Conservation (phyloP, 92 coral and sea anemone species). For the Chrysogorgia sp. region DNA sequence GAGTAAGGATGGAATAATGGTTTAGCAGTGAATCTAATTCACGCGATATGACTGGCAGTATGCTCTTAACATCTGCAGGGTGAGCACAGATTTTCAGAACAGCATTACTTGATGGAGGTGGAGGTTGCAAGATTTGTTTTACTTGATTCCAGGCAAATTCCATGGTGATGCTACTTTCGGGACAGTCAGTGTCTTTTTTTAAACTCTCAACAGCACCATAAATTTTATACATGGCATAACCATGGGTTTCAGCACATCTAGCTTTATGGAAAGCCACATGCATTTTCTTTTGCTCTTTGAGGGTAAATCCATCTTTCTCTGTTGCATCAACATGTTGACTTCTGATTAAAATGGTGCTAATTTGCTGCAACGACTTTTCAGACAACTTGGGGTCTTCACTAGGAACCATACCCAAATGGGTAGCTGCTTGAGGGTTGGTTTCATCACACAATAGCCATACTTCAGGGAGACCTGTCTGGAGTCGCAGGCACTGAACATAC, state of each 20-base stretch:
- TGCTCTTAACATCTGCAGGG: constrained; percentile 79
- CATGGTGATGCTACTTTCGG: constrained; percentile 71
- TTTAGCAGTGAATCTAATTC: constrained; percentile 65
- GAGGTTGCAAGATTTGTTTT: constrained; percentile 70
- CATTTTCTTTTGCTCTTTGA: background rate
- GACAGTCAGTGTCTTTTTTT: constrained; percentile 47
- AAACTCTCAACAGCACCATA: constrained; percentile 63
- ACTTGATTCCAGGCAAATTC: constrained; percentile 95
- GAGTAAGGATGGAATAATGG: constrained; percentile 10
- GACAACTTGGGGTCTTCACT: background rate
- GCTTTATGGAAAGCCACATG: constrained; percentile 14
- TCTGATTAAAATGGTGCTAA: constrained; percentile 62
- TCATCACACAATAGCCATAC: constrained; percentile 77
- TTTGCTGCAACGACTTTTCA: constrained; percentile 1
- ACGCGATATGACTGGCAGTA: constrained; percentile 58
- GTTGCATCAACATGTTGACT: constrained; percentile 53
- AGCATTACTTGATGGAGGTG: constrained; percentile 85
- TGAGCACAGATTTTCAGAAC: constrained; percentile 76
- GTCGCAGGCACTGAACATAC: constrained; percentile 69
- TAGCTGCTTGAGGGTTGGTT: constrained; percentile 54
- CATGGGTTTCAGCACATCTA: constrained; percentile 64
- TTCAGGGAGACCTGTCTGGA: constrained; percentile 42
- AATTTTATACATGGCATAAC: constrained; percentile 78
- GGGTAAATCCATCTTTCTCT: background rate
- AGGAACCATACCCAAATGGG: constrained; percentile 71